These are phyloP conservation scores for Pegoplata infirma DNA, from an alignment of 2,888 invertebrate genomes.

Conservation along the genomic window DNA sequence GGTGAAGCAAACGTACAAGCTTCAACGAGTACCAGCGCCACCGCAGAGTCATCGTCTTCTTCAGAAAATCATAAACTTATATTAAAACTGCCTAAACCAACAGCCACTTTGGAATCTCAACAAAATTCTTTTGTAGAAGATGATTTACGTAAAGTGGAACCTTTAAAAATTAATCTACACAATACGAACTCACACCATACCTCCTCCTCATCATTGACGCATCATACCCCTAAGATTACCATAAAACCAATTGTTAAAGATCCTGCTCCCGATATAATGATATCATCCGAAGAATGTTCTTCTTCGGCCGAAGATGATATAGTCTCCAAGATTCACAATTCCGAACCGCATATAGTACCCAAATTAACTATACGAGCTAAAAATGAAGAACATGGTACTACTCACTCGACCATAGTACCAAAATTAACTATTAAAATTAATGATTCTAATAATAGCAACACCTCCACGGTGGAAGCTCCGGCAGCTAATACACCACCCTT, in stretches of 20 bases:
- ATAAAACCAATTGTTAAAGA: slow-evolving; percentile 73
- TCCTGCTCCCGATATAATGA: slow-evolving; percentile 64
- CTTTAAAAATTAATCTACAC: slow-evolving; percentile 77
- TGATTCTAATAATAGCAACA: slow-evolving; percentile 62
- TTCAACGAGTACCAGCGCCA: slow-evolving; percentile 38
- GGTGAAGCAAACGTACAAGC: slow-evolving; percentile 29
- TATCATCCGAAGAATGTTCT: slow-evolving; percentile 70
- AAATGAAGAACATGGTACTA: slow-evolving; percentile 70
- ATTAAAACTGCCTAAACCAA: slow-evolving; percentile 61
- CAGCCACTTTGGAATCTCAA: slow-evolving; percentile 56
- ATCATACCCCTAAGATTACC: slow-evolving; percentile 72
- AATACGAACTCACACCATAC: slow-evolving; percentile 66
- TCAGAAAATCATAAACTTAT: slow-evolving; percentile 64
- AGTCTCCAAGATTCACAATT: slow-evolving; percentile 54
- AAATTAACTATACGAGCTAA: slow-evolving; percentile 76
- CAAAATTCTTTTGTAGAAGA: slow-evolving; percentile 50
- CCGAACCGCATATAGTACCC: slow-evolving; percentile 76
- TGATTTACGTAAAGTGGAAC: slow-evolving; percentile 76
- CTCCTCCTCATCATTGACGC: slow-evolving; percentile 29
- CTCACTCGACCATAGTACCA: slow-evolving; percentile 74
- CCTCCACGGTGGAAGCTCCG: slow-evolving; percentile 26
- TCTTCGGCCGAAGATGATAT: slow-evolving; percentile 69
- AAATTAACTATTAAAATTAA: slow-evolving; percentile 77
- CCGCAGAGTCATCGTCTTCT: not conserved
- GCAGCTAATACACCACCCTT: slow-evolving; percentile 74